Base-by-base conservation (phyloP, 2,113 vertebrate genomes). In the Sebastes schlegelii region DNA sequence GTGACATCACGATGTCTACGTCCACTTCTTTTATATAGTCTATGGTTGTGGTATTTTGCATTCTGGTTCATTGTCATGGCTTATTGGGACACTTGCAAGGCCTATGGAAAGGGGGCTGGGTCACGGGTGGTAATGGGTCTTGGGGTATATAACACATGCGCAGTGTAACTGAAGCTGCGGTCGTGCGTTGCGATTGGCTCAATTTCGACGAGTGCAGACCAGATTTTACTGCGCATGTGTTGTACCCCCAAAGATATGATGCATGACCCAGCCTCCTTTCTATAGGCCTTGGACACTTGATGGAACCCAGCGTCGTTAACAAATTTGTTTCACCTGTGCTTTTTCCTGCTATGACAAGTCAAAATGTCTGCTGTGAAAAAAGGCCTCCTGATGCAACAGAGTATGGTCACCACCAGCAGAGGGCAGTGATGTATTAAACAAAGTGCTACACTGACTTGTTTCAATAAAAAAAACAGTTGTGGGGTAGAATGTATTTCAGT, bases 391-490 rank as follows among this genome's bases (percentile, higher is more conserved):
- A 60, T 23, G 21, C 57, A 26, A 60, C 17, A 8, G 6, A 8
- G 5, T 11, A 43, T 13, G 9, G 19, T 42, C 14, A 23, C 57
- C 12, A 80, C 82, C 88, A 89, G 49, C 76, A 91, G 88, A 48
- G 84, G 88, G 82, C 86, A 77, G 65, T 46, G 34, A 40, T n/a
- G 65, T 17, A 23, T 5, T 19, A 12, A 23, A 62, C n/a, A 49
- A 46, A 49, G 5, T 23, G 6, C 19, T 17, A 1, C 0, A 14
- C 52, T 9, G 0, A 2, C 10, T 21, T 52, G 9, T 64, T 48
- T 42, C 17, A 75, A 23, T 54, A 62, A 71, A 68, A 68, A 23
- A 54, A 49, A 23, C 8, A 58, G 6, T 1, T 60, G 12, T 1
- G 10, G 1, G 11, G 4, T 16, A 63, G 19, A 58, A 19, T n/a